A percentile compares a stretch with the other conserved stretches of the same genome.
Evolutionary conservation across 1,140 invertebrate genomes (phyloP).

Genomic region (Pseudomyrmex flavicornis): DNA sequence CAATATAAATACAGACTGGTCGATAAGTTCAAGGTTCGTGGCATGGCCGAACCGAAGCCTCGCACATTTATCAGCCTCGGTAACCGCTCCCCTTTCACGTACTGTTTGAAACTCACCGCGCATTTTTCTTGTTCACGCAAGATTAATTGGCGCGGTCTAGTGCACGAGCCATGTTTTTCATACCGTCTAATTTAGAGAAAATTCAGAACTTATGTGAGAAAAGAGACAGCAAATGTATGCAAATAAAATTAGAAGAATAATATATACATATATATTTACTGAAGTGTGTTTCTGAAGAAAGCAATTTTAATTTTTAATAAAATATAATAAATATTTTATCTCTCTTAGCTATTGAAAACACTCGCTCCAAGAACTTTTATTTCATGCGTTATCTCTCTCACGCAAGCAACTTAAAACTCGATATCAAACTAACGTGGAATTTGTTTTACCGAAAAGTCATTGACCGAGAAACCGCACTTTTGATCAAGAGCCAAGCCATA

Average conservation of each 20-base stretch:
- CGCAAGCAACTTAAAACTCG: conserved; percentile 63
- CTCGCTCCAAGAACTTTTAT: conserved; percentile 46
- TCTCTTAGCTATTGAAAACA: background rate
- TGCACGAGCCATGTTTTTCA: conserved; percentile 2
- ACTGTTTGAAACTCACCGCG: conserved; percentile 15
- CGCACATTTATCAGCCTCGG: conserved; percentile 53
- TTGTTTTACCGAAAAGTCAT: conserved; percentile 68
- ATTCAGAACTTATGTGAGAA: conserved; percentile 5
- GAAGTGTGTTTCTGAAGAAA: too few relatives aligned
- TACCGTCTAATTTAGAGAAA: background rate
- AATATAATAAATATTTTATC: background rate
- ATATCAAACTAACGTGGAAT: conserved; percentile 63
- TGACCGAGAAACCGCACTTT: conserved; percentile 63
- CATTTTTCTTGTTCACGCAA: conserved; percentile 49
- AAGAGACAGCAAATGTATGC: background rate
- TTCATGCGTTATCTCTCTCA: conserved; percentile 64
- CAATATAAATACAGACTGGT: conserved; percentile 50
- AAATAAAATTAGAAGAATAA: background rate
- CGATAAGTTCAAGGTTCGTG: conserved; percentile 61
- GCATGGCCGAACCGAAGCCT: conserved; percentile 46
- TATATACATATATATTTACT: too few relatives aligned
- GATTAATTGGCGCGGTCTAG: conserved; percentile 35
- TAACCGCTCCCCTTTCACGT: conserved; percentile 48
- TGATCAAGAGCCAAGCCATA: conserved; percentile 74
- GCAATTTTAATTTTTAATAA: too few relatives aligned